Evolutionary conservation across 2,113 vertebrate species (phyloP), one percentile per base, ranked within the genome.

Genomic region (Pseudonaja textilis): DNA sequence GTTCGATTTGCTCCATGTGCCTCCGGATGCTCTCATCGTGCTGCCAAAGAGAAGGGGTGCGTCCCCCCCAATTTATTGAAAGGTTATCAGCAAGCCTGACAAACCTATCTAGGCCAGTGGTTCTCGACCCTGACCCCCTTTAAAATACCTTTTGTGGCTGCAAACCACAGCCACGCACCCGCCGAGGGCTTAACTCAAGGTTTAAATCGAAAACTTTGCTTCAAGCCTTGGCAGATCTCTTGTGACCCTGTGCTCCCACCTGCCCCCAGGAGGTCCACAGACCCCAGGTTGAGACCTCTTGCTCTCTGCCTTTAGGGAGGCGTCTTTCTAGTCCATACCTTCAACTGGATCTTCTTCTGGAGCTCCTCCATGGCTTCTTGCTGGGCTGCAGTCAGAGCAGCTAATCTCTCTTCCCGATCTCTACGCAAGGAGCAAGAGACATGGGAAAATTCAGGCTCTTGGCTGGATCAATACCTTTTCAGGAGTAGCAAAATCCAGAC

Each of bases 1-100:
- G 99, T 94, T 99, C 99, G 2, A 99, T 99, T 96, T 99, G 99
- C 95, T 99, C 99, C 99, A 99, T 99, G 97, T 99, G 99, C 91
- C 99, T 97, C 69, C 99, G 98, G 95, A 99, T 98, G 96, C 99
- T 99, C 95, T 99, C 99, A 90, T 99, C 99, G 2, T 99, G 99
- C 99, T 99, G 94, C 22, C 10, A 95, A 57, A 87, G 89, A 0
- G 45, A 89, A 93, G 25, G 57, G 59, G 88, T 74, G 91, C 9
- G 0, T 81, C 90, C 39, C 87, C 87, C 0, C 18, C 18, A 9
- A 86, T 85, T 47, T 29, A 50, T 26, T 94, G 47, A 0, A 0
- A 94, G 69, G 3, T 55, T 52, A 50, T n/a, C 85, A 50, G 18
- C 10, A 12, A 3, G 34, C 29, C 85, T 12, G 22, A 20, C 26